A percentile compares a stretch with the other conserved stretches of the same genome.
Evolutionary conservation across 2,797 vertebrate genomes (phyloP).

Genomic region (Mormyrops boulengeri): DNA sequence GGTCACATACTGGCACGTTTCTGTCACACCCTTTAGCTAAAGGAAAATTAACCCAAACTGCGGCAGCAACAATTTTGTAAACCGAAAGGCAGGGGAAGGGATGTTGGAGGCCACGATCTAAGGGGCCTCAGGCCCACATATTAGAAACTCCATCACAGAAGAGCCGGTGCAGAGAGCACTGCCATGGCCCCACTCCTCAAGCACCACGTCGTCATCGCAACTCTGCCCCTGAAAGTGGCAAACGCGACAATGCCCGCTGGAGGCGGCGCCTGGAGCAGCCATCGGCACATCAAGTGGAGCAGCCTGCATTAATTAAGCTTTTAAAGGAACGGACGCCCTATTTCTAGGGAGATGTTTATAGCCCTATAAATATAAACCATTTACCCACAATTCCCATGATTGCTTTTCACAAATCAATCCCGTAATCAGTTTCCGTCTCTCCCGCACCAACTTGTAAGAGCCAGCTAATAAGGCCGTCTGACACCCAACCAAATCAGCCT

Average conservation of each 20-base stretch:
- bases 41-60: neutral
- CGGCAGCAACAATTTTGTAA: neutral
- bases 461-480: neutral
- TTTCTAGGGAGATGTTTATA: constrained; percentile 9
- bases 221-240: neutral
- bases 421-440: neutral
- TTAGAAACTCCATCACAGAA: neutral
- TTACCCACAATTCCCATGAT: constrained; percentile 18
- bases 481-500: neutral
- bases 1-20: neutral
- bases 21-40: neutral
- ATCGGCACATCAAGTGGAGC: neutral
- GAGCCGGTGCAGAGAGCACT: neutral
- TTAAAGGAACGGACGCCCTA: neutral
- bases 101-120: neutral
- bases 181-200: neutral
- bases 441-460: neutral
- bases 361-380: constrained; percentile 6
- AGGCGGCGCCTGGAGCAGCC: neutral
- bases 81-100: neutral
- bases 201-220: neutral
- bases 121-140: neutral
- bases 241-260: neutral
- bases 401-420: constrained; percentile 16
- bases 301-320: constrained; percentile 11